Evolutionary conservation across 2,113 vertebrate species (phyloP).

Genomic region (Heterocephalus glaber): DNA sequence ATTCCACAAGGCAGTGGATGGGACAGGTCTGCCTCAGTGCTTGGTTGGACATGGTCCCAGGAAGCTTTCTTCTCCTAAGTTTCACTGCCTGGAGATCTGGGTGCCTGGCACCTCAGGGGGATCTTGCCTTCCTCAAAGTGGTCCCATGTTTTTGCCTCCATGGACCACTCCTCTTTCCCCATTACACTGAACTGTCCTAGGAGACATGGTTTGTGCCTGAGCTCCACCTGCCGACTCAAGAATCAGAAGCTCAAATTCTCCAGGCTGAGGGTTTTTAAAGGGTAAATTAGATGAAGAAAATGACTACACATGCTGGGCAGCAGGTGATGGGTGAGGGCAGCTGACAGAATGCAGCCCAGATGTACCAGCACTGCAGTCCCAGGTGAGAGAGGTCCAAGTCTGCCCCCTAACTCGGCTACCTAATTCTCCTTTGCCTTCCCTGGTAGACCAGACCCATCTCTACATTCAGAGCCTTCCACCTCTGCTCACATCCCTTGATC

Average conservation of each 20-base stretch:
- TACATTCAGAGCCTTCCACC: background rate
- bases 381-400: background rate
- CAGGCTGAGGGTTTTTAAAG: background rate
- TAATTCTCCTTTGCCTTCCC: fast-evolving
- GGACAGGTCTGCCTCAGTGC: fast-evolving
- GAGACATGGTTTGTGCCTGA: too few species aligned
- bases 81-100: background rate
- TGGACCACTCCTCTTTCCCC: background rate
- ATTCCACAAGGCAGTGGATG: too few species aligned
- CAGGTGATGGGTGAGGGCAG: background rate
- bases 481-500: background rate
- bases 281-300: background rate
- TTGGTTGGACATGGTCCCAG: background rate
- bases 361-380: background rate
- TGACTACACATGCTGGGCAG: background rate
- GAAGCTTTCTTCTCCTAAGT: background rate
- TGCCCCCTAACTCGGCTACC: too few species aligned
- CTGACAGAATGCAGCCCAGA: background rate
- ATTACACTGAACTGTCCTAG: background rate
- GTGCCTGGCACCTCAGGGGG: background rate
- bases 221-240: background rate
- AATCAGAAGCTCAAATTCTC: background rate
- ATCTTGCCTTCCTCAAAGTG: background rate
- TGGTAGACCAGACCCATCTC: too few species aligned
- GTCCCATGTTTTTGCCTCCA: too few species aligned